Evolutionary conservation across 2,888 invertebrate species (phyloP), one percentile per base, ranked within the genome.

Genomic region (Drosophila neonasuta): DNA sequence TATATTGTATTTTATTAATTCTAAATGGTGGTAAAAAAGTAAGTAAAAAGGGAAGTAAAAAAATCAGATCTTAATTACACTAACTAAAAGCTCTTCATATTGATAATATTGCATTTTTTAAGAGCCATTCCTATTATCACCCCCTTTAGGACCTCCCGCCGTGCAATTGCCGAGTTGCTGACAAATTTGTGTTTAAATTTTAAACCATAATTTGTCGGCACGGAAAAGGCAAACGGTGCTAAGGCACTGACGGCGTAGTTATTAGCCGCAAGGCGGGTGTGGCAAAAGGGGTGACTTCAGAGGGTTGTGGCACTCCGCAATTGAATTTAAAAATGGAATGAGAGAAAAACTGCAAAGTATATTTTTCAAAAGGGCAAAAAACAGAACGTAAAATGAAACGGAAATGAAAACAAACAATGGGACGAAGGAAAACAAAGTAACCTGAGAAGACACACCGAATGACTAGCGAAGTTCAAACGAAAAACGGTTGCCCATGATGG

Each of bases 371-470:
- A 71, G 59, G 71, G 64, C 69, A 75, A 76, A 74, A 69, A 56
- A 66, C 65, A 44, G 66, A 73, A 66, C 67, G 80, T 75, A 85
- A 85, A 85, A 83, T 75, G 80, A 83, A 83, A 85, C 74, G 80
- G 74, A 82, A 83, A 80, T 73, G 74, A 83, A 85, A 82, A 85
- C 83, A 83, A 83, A 83, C 83, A 83, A 73, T 71, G 67, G 46
- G 70, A 51, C 72, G 46, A 79, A 79, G 71, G 73, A 85, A 85
- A 85, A 83, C 72, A 84, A 74, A 85, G 83, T 86, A 84, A 84
- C 83, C 79, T 75, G 86, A 84, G 83, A 79, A 75, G 71, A 65
- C 63, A 44, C 57, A 59, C n/a, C 57, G 42, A 63, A 24, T 42
- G 66, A 58, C 51, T 67, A 67, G 67, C 36, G 60, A 61, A 74